A percentile compares a stretch with the other conserved stretches of the same genome.
phyloP scores from a whole-genome alignment of 2,113 vertebrate species.

The Echinops telfairi region DNA sequence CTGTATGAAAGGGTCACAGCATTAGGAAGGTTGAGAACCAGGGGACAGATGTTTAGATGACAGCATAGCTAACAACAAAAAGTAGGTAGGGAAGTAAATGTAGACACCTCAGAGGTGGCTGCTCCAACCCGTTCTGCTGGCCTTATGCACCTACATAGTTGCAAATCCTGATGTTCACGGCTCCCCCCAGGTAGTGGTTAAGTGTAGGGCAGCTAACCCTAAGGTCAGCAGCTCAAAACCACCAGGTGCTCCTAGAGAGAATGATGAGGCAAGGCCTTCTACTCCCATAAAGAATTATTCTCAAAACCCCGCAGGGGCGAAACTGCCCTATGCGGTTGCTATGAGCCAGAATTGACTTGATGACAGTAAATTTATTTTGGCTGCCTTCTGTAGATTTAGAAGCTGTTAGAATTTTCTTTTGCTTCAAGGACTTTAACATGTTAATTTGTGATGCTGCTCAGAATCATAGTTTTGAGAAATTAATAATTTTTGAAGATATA shows the following conservation, averaged over 20 bases:
- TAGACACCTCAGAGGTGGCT: neutral
- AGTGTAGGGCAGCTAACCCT: no score
- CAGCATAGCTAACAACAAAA: neutral
- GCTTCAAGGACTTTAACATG: neutral
- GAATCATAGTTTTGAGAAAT: slow-evolving; percentile 3
- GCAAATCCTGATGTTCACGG: neutral
- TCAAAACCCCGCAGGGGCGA: no score
- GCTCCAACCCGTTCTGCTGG: neutral
- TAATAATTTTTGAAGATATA: neutral
- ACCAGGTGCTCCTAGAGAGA: no score
- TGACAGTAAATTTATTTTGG: neutral
- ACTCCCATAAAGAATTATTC: no score
- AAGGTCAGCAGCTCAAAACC: no score
- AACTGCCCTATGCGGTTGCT: no score
- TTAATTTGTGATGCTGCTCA: neutral
- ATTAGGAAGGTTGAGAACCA: no score
- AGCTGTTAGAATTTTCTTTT: neutral
- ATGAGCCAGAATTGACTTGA: no score
- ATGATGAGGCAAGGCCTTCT: no score
- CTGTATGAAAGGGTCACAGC: no score
- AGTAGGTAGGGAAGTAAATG: neutral
- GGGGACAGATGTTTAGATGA: neutral
- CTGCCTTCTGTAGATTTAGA: neutral
- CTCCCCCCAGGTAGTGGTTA: no score
- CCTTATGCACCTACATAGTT: neutral